Evolutionary conservation across 2,113 vertebrate genomes (phyloP), one percentile per base, ranked within the genome.

Genomic region (Calidris pygmaea): DNA sequence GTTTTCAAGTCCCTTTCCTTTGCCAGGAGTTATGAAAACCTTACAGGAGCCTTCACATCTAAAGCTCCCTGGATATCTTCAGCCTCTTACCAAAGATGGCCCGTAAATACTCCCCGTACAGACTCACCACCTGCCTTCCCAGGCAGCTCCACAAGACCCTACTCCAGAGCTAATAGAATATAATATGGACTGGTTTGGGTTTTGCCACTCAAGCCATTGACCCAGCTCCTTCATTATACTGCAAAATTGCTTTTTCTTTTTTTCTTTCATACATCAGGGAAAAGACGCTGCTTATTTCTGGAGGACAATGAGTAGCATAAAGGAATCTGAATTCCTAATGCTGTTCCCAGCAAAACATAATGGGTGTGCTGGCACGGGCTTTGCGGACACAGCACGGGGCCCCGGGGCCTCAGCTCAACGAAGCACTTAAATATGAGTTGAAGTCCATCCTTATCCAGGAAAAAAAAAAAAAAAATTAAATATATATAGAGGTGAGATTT

Each of bases 321-420:
- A 87, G 23, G 24, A 24, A 65, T 20, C 48, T 23, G 24, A 58
- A 81, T 22, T 62, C 62, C 62, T 76, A 39, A 41, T 56, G 7
- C 8, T 32, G 19, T 17, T 75, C 43, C 30, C 80, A 79, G 41
- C 10, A 50, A 37, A 75, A 63, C 10, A 4, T 1, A 23, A 23
- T 0, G 1, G 32, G 26, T 21, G 4, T 11, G 10, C 26, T 88
- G 67, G 50, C 41, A 30, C 0, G 9, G 30, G 59, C 41, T 87
- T 24, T 48, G 65, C 2, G 5, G 55, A 20, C 47, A 24, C 39
- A 84, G 56, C 39, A 37, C 3, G 6, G 11, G 7, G 35, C 17
- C 60, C 35, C 5, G 18, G 24, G 60, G 11, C 52, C 39, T 47
- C 56, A 14, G 37, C 4, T 77, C 73, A 59, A 1, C 3, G 14